Conservation (phyloP, 2,888 invertebrate species). For the Nymphalis c-album region DNA sequence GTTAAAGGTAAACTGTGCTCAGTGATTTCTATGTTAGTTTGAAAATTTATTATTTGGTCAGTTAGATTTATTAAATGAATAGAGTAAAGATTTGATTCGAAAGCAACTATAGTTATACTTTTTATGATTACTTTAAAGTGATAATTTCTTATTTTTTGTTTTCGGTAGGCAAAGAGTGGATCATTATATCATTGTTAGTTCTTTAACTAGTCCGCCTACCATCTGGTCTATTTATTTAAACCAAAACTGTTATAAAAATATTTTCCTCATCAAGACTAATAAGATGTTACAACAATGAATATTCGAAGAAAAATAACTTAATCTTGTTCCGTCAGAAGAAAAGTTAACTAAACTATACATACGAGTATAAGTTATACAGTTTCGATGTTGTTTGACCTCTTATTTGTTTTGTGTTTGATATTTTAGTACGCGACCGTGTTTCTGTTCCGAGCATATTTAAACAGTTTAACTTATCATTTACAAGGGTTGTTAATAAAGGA, state of each 20-base stretch:
- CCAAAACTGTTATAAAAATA: too few relatives aligned
- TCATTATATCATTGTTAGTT: too few relatives aligned
- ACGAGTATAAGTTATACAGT: not conserved
- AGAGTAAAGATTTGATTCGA: too few relatives aligned
- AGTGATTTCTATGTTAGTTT: not conserved
- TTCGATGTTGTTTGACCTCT: not conserved
- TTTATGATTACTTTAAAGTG: too few relatives aligned
- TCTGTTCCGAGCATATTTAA: slow-evolving; percentile 8
- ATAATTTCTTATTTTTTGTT: too few relatives aligned
- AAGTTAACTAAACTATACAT: not conserved
- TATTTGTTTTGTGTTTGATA: slow-evolving; percentile 5
- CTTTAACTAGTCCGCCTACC: too few relatives aligned
- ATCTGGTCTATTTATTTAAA: too few relatives aligned
- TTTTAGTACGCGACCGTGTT: slow-evolving; percentile 1
- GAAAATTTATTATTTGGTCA: not conserved
- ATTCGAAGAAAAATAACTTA: not conserved
- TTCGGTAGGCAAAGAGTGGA: too few relatives aligned
- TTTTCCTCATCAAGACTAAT: too few relatives aligned
- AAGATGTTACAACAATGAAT: too few relatives aligned
- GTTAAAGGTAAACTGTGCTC: not conserved
- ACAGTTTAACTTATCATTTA: slow-evolving; percentile 4
- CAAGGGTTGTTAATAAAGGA: slow-evolving; percentile 8
- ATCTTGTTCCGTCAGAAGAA: not conserved
- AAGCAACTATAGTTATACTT: too few relatives aligned
- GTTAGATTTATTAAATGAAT: not conserved